These are phyloP conservation scores for Lacerta agilis DNA, from an alignment of 2,797 vertebrate genomes.

Conservation along the genomic window DNA sequence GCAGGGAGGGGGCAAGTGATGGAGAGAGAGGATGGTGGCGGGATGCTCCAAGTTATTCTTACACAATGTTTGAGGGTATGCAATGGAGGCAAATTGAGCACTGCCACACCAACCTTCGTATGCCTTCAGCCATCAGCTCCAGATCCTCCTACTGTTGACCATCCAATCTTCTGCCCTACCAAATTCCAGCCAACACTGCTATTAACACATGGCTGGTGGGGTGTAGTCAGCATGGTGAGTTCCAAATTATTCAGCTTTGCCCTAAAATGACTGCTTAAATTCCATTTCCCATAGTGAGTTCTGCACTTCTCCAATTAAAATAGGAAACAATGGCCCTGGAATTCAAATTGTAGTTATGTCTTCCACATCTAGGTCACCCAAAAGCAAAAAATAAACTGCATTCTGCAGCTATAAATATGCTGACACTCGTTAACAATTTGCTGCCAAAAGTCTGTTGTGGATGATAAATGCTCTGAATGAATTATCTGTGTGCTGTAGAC, in stretches of 20 bases:
- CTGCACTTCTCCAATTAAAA: neutral
- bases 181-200: too few species aligned
- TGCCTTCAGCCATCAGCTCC: too few species aligned
- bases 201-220: neutral
- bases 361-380: constrained; percentile 37
- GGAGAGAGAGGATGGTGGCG: too few species aligned
- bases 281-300: neutral
- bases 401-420: constrained; percentile 28
- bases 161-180: too few species aligned
- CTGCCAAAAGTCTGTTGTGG: neutral
- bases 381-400: constrained; percentile 30
- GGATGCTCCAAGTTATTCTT: too few species aligned
- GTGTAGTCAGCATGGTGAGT: neutral
- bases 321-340: constrained; percentile 2
- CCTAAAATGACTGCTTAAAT: neutral
- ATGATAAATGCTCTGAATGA: constrained; percentile 19
- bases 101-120: too few species aligned
- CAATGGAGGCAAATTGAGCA: too few species aligned
- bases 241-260: neutral
- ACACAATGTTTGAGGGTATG: too few species aligned
- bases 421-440: constrained; percentile 26
- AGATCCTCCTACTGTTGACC: too few species aligned
- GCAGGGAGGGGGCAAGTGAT: too few species aligned
- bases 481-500: constrained; percentile 20
- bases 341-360: neutral